Base-by-base conservation (phyloP, 2,888 invertebrate genomes). In the Escarpia spicata region DNA sequence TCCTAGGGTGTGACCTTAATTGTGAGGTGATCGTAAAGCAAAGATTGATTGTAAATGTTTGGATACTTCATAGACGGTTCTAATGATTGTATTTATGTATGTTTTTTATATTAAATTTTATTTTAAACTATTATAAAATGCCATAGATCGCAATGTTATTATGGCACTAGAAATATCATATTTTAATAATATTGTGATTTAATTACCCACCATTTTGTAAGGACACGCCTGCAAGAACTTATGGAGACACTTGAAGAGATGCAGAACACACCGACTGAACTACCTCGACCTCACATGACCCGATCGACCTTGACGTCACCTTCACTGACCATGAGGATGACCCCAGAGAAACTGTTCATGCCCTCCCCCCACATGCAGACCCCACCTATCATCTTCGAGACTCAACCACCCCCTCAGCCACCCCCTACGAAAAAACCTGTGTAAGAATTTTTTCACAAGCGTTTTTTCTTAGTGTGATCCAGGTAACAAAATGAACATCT, bases 181-280 rank as follows among this genome's bases (percentile, higher is more conserved):
- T 15, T 52, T 92, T 26, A 90, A 3, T 19, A 8, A 26, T 37
- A 8, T 90, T 92, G 19, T 37, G 26, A 44, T 43, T 9, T 60
- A 10, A 37, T 43, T 43, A 90, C n/a, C 90, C 10, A 3, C 26
- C 26, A 15, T 12, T 19, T 90, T 92, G 10, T 93, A 15, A 96
- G 96, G 92, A 95, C 95, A 91, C 94, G 95, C 19, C 93, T 96
- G 19, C 95, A 95, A 92, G 94, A 95, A 37, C 92, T 96, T 90
- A 93, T 95, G 92, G 94, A 95, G 26, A 95, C 94, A 91, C 90
- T 96, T 19, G 94, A 95, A 91, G 92, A 94, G 45, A 94, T 95
- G 95, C 95, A 95, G 93, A 94, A 94, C 90, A 94, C 92, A 0
- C 92, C 90, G 43, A 58, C 91, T 15, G 91, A 91, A 91, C 52